phyloP scores from a whole-genome alignment of 2,888 invertebrate species.

The Aleiodes leptofemur region DNA sequence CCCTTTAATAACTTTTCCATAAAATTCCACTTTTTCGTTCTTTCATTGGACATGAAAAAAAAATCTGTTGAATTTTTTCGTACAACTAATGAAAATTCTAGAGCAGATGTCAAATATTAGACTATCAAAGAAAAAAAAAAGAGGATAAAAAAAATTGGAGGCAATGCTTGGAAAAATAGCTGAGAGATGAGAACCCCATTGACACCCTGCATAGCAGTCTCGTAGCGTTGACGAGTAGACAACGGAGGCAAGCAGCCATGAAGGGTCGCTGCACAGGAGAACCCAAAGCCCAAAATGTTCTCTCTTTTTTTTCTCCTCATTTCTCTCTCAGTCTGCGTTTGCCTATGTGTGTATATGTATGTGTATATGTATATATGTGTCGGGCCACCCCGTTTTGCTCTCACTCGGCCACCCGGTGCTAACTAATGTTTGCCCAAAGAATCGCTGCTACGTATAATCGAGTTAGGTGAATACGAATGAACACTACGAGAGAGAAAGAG shows the following conservation, averaged over 20 bases:
- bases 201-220: conserved; percentile 63
- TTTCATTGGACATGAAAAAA: too few relatives aligned
- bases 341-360: background rate
- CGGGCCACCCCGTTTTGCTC: conserved; percentile 45
- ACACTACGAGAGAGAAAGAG: conserved; percentile 50
- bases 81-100: background rate
- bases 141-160: background rate
- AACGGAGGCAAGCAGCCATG: conserved; percentile 72
- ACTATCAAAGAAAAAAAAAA: background rate
- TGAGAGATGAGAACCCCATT: conserved; percentile 71
- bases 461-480: conserved; percentile 58
- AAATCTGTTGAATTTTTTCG: background rate
- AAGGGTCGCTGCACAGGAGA: conserved; percentile 68
- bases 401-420: conserved; percentile 63
- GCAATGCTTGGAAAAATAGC: conserved; percentile 48
- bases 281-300: conserved; percentile 24
- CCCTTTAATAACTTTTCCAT: background rate
- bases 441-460: conserved; percentile 71
- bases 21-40: too few relatives aligned
- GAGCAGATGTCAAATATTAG: conserved; percentile 13
- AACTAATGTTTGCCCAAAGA: conserved; percentile 75
- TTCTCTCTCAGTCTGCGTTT: conserved; percentile 20
- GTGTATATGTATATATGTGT: conserved; percentile 36
- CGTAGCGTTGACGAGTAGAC: conserved; percentile 70
- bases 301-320: conserved; percentile 6